phyloP scores from a whole-genome alignment of 2,113 vertebrate species.

The Megatriorchis doriae region DNA sequence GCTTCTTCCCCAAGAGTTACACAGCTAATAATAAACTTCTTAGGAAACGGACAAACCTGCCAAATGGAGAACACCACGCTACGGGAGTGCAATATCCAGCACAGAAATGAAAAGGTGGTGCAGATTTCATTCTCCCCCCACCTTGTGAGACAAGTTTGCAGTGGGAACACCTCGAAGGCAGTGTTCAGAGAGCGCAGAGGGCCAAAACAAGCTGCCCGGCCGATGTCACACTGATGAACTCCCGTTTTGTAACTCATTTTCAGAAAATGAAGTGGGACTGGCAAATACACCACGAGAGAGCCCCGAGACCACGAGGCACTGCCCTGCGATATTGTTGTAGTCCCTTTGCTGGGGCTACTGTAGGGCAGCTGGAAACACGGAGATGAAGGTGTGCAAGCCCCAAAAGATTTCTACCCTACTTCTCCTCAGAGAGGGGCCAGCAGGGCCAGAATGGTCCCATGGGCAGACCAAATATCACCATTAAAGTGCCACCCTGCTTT shows the following conservation, averaged over 20 bases:
- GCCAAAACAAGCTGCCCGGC: background rate
- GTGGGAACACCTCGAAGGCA: background rate
- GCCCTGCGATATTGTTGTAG: accelerated
- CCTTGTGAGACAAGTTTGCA: background rate
- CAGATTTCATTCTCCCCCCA: background rate
- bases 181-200: background rate
- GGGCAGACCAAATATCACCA: accelerated
- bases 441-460: background rate
- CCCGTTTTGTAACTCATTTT: background rate
- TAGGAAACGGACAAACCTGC: background rate
- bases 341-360: background rate
- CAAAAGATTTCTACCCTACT: background rate
- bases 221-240: background rate
- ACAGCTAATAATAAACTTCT: background rate
- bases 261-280: background rate
- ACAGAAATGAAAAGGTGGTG: background rate
- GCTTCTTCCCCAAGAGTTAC: background rate
- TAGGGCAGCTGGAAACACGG: background rate
- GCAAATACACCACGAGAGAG: background rate
- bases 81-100: background rate
- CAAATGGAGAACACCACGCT: background rate
- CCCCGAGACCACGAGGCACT: background rate
- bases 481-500: background rate
- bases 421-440: background rate
- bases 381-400: background rate